A percentile compares a stretch with the other conserved stretches of the same genome.
Evolutionary conservation across 2,797 vertebrate genomes (phyloP).

Genomic region (Tangara arthus): DNA sequence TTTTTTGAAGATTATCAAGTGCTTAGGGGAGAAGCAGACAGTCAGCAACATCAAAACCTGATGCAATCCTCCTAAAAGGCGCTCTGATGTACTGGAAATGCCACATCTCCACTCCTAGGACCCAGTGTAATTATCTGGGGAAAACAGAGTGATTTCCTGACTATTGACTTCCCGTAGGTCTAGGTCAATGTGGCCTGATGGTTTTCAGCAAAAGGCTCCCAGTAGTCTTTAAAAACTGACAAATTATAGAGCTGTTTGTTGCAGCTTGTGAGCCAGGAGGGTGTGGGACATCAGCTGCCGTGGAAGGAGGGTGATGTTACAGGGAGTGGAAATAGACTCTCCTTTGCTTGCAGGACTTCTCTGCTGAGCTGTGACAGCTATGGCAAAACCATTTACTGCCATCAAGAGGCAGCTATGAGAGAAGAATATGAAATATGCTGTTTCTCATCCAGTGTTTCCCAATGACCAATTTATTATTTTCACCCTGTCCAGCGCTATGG

Average conservation of each 20-base stretch:
- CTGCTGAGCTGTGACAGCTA: constrained; percentile 65
- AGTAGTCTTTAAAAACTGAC: background rate
- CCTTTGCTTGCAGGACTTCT: constrained; percentile 57
- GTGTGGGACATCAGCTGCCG: constrained; percentile 11
- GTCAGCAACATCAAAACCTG: constrained; percentile 5
- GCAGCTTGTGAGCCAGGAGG: constrained; percentile 10
- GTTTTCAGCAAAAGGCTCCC: background rate
- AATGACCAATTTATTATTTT: constrained; percentile 78
- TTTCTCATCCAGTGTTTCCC: constrained; percentile 66
- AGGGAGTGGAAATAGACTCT: constrained; percentile 52
- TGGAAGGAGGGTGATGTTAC: constrained; percentile 44
- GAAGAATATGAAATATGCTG: constrained; percentile 69
- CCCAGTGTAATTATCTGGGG: constrained; percentile 4
- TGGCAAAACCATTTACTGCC: constrained; percentile 75
- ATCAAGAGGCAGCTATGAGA: constrained; percentile 74
- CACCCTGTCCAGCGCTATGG: constrained; percentile 68
- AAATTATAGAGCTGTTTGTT: background rate
- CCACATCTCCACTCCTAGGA: constrained; percentile 7
- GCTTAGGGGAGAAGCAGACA: background rate
- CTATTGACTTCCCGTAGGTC: background rate
- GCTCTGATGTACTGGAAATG: background rate
- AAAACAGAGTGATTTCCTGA: constrained; percentile 10
- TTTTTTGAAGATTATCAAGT: background rate
- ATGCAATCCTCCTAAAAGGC: background rate
- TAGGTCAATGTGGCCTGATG: background rate